Conservation (phyloP, 1,140 invertebrate species). For the Nixonia krombeini region DNA sequence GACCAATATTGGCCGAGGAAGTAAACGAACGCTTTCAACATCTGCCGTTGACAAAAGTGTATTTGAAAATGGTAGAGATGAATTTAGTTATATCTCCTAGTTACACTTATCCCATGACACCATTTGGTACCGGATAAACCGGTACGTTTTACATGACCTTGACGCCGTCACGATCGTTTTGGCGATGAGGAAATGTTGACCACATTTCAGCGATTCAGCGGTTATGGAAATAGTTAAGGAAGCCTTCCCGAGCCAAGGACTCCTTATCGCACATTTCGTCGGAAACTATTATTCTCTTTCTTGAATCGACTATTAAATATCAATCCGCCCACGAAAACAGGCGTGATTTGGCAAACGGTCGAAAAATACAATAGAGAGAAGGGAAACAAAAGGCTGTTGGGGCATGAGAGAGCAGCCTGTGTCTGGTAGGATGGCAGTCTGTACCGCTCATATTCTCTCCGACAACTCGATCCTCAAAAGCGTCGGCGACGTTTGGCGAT, state of each 20-base stretch:
- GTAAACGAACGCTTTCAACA: conserved; percentile 27
- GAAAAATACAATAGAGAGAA: conserved; percentile 13
- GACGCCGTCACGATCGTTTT: too few species aligned
- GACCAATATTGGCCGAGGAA: conserved; percentile 62
- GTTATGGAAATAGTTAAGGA: too few species aligned
- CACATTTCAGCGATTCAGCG: too few species aligned
- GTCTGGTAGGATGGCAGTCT: conserved; percentile 29
- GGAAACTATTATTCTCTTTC: too few species aligned
- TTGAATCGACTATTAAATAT: conserved; percentile 21
- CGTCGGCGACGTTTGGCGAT: conserved; percentile 26
- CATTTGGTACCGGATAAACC: too few species aligned
- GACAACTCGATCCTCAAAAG: conserved; percentile 33
- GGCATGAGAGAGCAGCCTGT: conserved; percentile 18
- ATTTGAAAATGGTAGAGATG: too few species aligned
- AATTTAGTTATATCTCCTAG: too few species aligned
- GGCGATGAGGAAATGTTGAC: too few species aligned
- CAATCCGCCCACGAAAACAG: conserved; percentile 25
- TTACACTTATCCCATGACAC: too few species aligned
- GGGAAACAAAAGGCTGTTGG: conserved; percentile 33
- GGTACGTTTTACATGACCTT: too few species aligned
- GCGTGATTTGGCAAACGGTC: conserved; percentile 36
- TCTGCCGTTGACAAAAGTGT: neutral
- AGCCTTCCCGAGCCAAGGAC: too few species aligned
- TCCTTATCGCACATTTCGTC: too few species aligned
- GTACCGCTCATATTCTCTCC: conserved; percentile 23